These are phyloP conservation scores for Rutilus rutilus DNA, from an alignment of 2,113 vertebrate species.

Conservation along the genomic window DNA sequence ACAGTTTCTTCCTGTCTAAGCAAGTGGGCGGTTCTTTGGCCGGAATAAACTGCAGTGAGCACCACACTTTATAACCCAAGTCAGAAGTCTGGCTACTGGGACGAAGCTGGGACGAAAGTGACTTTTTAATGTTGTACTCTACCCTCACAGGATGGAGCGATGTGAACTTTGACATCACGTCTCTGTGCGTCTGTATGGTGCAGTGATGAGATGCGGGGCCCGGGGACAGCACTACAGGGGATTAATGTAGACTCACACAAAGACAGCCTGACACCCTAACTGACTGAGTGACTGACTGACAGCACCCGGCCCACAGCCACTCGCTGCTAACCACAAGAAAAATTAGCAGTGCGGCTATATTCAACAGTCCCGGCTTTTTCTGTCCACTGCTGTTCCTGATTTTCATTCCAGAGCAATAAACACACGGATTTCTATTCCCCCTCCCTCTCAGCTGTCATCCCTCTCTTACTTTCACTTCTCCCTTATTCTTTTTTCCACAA, in stretches of 20 bases:
- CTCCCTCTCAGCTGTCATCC: slow-evolving; percentile 50
- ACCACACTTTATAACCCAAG: background rate
- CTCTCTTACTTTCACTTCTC: slow-evolving; percentile 44
- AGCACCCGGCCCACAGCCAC: slow-evolving; percentile 27
- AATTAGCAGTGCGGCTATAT: slow-evolving; percentile 29
- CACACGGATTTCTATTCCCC: slow-evolving; percentile 46
- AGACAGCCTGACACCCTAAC: slow-evolving; percentile 15
- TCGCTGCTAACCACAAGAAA: slow-evolving; percentile 53
- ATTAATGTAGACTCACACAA: slow-evolving; percentile 44
- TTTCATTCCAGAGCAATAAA: slow-evolving; percentile 65
- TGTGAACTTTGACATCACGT: slow-evolving; percentile 14
- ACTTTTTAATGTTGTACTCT: slow-evolving; percentile 5
- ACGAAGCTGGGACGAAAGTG: background rate
- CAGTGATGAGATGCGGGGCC: slow-evolving; percentile 29
- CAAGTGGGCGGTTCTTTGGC: background rate
- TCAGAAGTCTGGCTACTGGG: background rate
- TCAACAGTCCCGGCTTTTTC: slow-evolving; percentile 36
- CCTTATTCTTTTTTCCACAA: slow-evolving; percentile 26
- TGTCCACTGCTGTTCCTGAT: slow-evolving; percentile 56
- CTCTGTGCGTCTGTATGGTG: background rate
- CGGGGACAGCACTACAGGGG: slow-evolving; percentile 39
- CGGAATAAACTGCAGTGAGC: background rate
- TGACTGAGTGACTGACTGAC: slow-evolving; percentile 38
- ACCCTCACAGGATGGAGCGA: slow-evolving; percentile 1
- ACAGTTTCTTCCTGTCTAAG: background rate